A percentile compares a stretch with the other conserved stretches of the same genome.
Conservation (phyloP, 2,113 vertebrate genomes). For the Mirza zaza region DNA sequence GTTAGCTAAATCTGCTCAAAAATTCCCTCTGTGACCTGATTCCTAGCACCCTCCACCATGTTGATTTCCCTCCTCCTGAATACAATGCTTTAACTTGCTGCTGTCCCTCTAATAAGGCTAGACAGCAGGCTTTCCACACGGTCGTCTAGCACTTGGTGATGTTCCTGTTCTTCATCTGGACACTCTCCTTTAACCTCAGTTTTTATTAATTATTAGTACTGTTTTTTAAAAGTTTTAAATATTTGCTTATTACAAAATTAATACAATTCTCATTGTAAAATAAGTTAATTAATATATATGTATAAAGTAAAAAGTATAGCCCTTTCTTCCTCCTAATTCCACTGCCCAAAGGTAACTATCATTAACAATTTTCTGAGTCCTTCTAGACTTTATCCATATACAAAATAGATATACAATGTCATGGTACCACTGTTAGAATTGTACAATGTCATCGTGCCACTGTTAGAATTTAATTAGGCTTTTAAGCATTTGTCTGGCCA, state of each 20-base stretch:
- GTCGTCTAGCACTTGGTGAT: neutral
- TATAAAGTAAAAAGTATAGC: neutral
- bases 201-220: neutral
- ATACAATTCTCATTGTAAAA: conserved; percentile 4
- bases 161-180: neutral
- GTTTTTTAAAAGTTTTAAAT: neutral
- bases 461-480: conserved; percentile 32
- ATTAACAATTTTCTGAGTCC: neutral
- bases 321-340: neutral
- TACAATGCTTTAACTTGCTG: neutral
- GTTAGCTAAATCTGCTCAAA: neutral
- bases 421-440: conserved; percentile 9
- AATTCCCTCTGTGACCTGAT: neutral
- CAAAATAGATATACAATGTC: neutral
- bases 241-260: neutral
- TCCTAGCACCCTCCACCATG: neutral
- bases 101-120: neutral
- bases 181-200: neutral
- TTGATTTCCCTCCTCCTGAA: neutral
- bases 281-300: neutral
- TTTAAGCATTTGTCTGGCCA: conserved; percentile 2
- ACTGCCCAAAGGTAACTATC: neutral
- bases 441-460: neutral
- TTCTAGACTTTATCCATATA: neutral
- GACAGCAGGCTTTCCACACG: neutral